These are phyloP conservation scores for Cichlasoma orientale DNA, from an alignment of 2,797 vertebrate species.

Conservation along the genomic window DNA sequence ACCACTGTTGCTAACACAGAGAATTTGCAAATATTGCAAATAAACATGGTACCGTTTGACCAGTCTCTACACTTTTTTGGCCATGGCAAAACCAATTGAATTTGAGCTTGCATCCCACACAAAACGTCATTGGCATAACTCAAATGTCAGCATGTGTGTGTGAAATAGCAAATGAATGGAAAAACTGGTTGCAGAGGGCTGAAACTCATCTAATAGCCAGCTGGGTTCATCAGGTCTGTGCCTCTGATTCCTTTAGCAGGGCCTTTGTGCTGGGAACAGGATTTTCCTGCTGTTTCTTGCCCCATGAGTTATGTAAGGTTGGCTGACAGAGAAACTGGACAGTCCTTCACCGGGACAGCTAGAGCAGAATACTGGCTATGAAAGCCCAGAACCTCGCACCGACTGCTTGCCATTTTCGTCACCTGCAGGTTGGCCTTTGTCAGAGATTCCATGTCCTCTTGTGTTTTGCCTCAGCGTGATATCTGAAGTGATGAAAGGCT, in stretches of 20 bases:
- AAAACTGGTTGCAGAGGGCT: conserved; percentile 55
- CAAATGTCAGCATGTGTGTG: conserved; percentile 57
- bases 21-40: conserved; percentile 39
- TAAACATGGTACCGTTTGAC: conserved; percentile 11
- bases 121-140: conserved; percentile 40
- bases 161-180: conserved; percentile 62
- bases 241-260: conserved; percentile 75
- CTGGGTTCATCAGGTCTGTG: conserved; percentile 67
- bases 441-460: conserved; percentile 31
- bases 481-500: conserved; percentile 42
- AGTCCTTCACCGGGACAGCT: conserved; percentile 25
- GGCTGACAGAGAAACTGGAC: conserved; percentile 51
- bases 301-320: conserved; percentile 64
- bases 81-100: conserved; percentile 18
- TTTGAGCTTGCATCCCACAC: conserved; percentile 42
- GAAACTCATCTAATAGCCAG: conserved; percentile 55
- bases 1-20: conserved; percentile 45
- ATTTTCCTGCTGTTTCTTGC: conserved; percentile 55
- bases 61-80: background rate
- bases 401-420: conserved; percentile 48
- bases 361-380: conserved; percentile 21
- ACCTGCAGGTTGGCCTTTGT: conserved; percentile 24
- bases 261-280: conserved; percentile 47
- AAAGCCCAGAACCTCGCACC: conserved; percentile 33
- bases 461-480: conserved; percentile 34